Conservation (phyloP, 2,888 invertebrate species). For the Lepidochitona cinerea region DNA sequence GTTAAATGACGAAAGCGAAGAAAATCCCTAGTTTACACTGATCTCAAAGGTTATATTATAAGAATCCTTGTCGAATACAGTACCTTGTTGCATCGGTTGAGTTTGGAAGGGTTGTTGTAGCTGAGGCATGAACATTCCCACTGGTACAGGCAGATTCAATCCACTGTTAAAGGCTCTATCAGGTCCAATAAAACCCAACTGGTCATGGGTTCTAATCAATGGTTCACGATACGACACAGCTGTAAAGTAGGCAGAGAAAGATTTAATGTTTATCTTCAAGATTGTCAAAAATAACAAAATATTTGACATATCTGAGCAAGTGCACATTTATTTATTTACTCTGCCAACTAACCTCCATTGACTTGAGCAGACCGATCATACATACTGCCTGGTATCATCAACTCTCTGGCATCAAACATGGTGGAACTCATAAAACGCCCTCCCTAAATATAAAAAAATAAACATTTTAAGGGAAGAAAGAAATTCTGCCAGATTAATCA, state of each 20-base stretch:
- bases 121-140: conserved; percentile 91
- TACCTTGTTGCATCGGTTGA: conserved; percentile 34
- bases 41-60: too few relatives aligned
- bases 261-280: background rate
- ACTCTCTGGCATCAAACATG: conserved; percentile 97
- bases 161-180: conserved; percentile 75
- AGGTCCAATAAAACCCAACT: conserved; percentile 92
- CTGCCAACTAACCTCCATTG: conserved; percentile 68
- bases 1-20: too few relatives aligned
- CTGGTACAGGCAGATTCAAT: conserved; percentile 88
- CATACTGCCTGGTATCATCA: conserved; percentile 92
- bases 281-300: background rate
- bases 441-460: too few relatives aligned
- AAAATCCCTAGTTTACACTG: too few relatives aligned
- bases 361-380: conserved; percentile 83
- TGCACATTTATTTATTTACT: too few relatives aligned
- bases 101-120: conserved; percentile 78
- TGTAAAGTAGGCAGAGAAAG: too few relatives aligned
- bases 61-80: too few relatives aligned
- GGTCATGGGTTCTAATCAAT: conserved; percentile 80
- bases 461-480: too few relatives aligned
- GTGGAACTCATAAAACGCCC: conserved; percentile 97
- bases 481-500: too few relatives aligned
- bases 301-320: background rate
- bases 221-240: conserved; percentile 58